Percentiles rank a stretch among this genome's conserved stretches.
These are phyloP conservation scores for Encarsia formosa DNA, from an alignment of 2,888 invertebrate species.

Conservation along the genomic window DNA sequence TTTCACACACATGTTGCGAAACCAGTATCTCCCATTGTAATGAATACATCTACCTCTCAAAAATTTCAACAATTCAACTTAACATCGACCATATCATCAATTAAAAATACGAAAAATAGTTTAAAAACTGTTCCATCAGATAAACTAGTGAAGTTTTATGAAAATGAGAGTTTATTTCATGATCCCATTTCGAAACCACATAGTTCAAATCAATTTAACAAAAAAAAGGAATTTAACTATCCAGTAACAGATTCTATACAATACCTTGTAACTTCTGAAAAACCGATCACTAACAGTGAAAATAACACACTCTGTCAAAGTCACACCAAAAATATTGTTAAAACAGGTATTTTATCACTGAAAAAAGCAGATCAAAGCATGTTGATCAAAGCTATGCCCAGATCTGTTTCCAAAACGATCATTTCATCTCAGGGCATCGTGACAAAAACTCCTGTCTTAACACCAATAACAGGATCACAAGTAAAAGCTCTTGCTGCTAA, in stretches of 20 bases:
- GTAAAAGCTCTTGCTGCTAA: slow-evolving; percentile 47
- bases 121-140: slow-evolving; percentile 42
- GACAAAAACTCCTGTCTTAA: slow-evolving; percentile 43
- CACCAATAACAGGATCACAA: slow-evolving; percentile 49
- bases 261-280: background rate
- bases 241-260: too few species aligned
- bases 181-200: slow-evolving; percentile 32
- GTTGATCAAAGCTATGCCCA: slow-evolving; percentile 36
- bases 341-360: slow-evolving; percentile 36
- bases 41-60: too few species aligned
- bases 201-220: too few species aligned
- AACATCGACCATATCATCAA: slow-evolving; percentile 35
- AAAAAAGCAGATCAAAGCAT: slow-evolving; percentile 27
- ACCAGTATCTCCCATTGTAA: too few species aligned
- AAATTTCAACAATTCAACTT: slow-evolving; percentile 49
- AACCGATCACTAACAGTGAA: background rate
- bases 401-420: slow-evolving; percentile 39
- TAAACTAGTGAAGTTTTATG: too few species aligned
- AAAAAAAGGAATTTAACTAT: too few species aligned
- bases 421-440: slow-evolving; percentile 37
- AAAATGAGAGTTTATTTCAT: too few species aligned
- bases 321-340: slow-evolving; percentile 39
- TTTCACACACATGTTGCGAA: slow-evolving; percentile 55
- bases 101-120: slow-evolving; percentile 50
- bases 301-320: background rate